Base-by-base conservation (phyloP, 2,888 invertebrate genomes). In the Aethes cnicana region DNA sequence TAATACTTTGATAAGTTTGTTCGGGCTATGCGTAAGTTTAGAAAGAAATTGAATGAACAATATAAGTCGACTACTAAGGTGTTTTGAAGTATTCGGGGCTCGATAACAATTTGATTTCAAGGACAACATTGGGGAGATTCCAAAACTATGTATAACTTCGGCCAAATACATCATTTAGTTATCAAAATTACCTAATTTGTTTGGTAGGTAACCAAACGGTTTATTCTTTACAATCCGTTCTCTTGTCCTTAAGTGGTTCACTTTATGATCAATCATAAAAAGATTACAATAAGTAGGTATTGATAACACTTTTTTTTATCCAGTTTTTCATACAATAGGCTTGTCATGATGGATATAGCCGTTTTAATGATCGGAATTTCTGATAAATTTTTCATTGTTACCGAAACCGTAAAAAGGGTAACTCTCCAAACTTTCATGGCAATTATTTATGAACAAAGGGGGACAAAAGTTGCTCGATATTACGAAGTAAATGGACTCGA, bases 401-500 rank as follows among this genome's bases (percentile, higher is more conserved):
- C 46, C 6, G 12, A 49, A 23, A 36, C 30, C 30, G 18, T 37
- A 50, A 32, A 49, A 50, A 32, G 50, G 36, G 28, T 30, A 18
- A 25, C 28, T 35, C 43, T 32, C 28, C 21, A 43, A 49, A 43
- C 30, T 50, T 43, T 43, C 30, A 36, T 20, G 30, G 28, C 44
- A 39, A 39, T 44, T 52, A 46, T 46, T 52, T 46, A 39, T 39
- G 52, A 33, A 39, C 30, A 33, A 52, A 43, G 46, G 32, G 44
- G 44, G 32, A 32, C 30, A 37, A 25, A 52, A 44, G 37, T 52
- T 32, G 12, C 28, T 25, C 39, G 32, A 32, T 46, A 18, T 11
- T 32, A 23, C 30, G 11, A 28, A 30, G 25, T 23, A 30, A 43
- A 54, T 55, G 47, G 58, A 56, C 61, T 47, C 30, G 33, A 39